These are phyloP conservation scores for Eutrigla gurnardus DNA, from an alignment of 2,797 vertebrate species.

Conservation along the genomic window DNA sequence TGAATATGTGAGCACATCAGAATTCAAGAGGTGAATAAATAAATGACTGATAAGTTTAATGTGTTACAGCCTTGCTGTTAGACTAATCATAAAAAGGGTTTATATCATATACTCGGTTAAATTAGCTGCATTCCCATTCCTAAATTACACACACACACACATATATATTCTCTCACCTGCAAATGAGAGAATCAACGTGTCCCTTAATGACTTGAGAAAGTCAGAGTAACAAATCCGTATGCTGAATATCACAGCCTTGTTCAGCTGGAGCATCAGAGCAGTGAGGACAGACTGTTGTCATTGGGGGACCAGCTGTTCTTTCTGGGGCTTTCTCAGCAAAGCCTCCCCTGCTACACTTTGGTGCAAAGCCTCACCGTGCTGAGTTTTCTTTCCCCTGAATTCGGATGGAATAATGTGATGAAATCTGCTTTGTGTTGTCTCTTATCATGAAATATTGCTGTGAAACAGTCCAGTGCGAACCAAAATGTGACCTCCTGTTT, in stretches of 20 bases:
- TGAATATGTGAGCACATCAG: constrained; percentile 13
- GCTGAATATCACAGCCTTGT: constrained; percentile 70
- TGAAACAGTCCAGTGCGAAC: constrained; percentile 27
- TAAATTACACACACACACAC: constrained; percentile 25
- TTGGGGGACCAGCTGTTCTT: constrained; percentile 65
- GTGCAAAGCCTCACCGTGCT: constrained; percentile 15
- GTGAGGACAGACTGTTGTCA: constrained; percentile 33
- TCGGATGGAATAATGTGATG: constrained; percentile 27
- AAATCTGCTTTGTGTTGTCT: constrained; percentile 31
- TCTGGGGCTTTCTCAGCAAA: constrained; percentile 50
- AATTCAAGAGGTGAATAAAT: constrained; percentile 4
- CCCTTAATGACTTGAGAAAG: constrained; percentile 46
- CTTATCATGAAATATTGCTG: constrained; percentile 38
- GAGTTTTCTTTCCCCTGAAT: constrained; percentile 31
- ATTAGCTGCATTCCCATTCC: constrained; percentile 54
- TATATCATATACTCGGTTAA: constrained; percentile 2
- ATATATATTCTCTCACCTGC: constrained; percentile 17
- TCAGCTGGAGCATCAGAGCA: constrained; percentile 54
- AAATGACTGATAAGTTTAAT: constrained; percentile 5
- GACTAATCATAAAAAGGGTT: not conserved
- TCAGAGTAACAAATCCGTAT: constrained; percentile 74
- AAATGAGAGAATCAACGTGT: constrained; percentile 35
- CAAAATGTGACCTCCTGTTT: not conserved
- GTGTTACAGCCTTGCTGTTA: not conserved
- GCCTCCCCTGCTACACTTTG: constrained; percentile 50